Percentiles rank a stretch among this genome's conserved stretches.
Conservation (phyloP, 2,797 vertebrate genomes). For the Kryptopterus vitreolus region DNA sequence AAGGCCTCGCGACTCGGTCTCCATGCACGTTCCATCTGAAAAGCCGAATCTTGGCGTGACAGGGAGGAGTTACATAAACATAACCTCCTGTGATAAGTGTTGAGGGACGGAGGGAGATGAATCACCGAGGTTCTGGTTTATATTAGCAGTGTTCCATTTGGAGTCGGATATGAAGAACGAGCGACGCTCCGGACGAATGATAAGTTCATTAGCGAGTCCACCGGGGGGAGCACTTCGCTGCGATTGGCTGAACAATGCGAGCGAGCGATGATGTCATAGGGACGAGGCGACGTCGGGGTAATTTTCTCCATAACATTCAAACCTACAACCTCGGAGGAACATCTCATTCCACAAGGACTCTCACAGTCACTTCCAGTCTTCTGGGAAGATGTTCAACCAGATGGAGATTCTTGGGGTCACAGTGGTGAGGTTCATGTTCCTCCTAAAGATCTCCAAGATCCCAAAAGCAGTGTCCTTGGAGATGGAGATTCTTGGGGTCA, state of each 20-base stretch:
- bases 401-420: no score
- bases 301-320: no score
- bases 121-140: conserved; percentile 30
- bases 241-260: not conserved
- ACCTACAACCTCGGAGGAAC: no score
- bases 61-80: conserved; percentile 32
- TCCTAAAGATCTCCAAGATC: no score
- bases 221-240: not conserved
- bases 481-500: no score
- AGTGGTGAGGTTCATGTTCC: no score
- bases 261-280: not conserved
- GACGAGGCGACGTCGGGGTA: not conserved
- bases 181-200: not conserved
- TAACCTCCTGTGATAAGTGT: conserved; percentile 6
- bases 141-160: conserved; percentile 13
- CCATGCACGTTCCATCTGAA: not conserved
- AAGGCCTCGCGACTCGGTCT: no score
- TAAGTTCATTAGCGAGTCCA: not conserved
- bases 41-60: conserved; percentile 1
- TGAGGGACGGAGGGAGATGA: conserved; percentile 2
- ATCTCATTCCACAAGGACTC: no score
- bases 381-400: no score
- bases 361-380: no score
- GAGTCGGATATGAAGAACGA: not conserved
- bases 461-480: no score